These are phyloP conservation scores for Chouioia cunea DNA, from an alignment of 2,888 invertebrate genomes.

Conservation along the genomic window DNA sequence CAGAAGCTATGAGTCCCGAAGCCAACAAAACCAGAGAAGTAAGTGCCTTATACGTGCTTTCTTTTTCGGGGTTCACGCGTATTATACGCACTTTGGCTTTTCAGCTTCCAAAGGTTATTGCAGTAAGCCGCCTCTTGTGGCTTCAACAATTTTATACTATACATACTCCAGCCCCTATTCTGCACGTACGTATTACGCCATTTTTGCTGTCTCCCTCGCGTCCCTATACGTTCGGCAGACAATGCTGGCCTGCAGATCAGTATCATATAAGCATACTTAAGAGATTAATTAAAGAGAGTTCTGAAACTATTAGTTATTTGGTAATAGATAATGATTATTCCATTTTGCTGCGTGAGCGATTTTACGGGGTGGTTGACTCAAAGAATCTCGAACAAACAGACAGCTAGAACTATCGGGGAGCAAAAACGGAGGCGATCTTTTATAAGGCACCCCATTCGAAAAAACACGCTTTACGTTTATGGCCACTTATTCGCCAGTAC, in stretches of 20 bases:
- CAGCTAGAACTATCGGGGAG: constrained; percentile 35
- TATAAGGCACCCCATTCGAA: constrained; percentile 68
- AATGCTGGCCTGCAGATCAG: too few relatives aligned
- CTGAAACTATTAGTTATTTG: too few relatives aligned
- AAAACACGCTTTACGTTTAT: constrained; percentile 69
- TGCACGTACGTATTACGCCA: constrained; percentile 49
- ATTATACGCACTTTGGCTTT: constrained; percentile 55
- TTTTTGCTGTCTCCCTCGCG: neutral
- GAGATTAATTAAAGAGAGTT: too few relatives aligned
- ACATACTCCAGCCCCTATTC: constrained; percentile 55
- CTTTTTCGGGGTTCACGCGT: constrained; percentile 24
- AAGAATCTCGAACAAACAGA: constrained; percentile 41
- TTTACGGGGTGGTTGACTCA: too few relatives aligned
- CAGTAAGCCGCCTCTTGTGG: constrained; percentile 68
- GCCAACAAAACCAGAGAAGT: constrained; percentile 44
- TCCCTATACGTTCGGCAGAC: too few relatives aligned
- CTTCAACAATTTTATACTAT: constrained; percentile 66
- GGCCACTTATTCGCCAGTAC: constrained; percentile 64
- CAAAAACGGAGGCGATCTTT: constrained; percentile 63
- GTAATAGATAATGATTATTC: too few relatives aligned
- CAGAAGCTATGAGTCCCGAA: constrained; percentile 44
- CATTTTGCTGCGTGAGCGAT: neutral
- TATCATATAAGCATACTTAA: too few relatives aligned
- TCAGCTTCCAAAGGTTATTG: constrained; percentile 66
- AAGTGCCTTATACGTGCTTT: constrained; percentile 4